Conservation (phyloP, 2,113 vertebrate genomes). For the Sisor rabdophorus region DNA sequence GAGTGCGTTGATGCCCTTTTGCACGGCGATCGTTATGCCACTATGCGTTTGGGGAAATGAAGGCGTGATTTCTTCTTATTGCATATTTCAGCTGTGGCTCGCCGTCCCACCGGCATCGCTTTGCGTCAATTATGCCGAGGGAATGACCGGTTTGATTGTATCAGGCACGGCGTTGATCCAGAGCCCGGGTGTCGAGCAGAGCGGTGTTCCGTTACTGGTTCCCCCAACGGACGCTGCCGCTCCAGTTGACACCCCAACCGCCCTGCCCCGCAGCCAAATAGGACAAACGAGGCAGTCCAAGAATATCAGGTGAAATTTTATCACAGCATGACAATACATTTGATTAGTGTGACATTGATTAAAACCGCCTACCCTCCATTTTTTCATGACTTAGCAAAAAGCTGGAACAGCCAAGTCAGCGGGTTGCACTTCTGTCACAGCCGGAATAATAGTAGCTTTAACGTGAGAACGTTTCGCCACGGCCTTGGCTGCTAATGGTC, state of each 20-base stretch:
- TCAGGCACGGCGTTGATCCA: conserved; percentile 28
- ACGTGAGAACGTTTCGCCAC: neutral
- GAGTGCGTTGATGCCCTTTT: neutral
- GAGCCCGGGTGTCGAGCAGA: conserved; percentile 13
- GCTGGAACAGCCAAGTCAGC: conserved; percentile 56
- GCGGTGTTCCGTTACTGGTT: conserved; percentile 11
- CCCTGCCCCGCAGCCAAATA: neutral
- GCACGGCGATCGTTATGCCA: conserved; percentile 27
- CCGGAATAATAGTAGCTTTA: conserved; percentile 14
- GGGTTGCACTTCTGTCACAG: conserved; percentile 34
- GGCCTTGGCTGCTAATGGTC: conserved; percentile 4
- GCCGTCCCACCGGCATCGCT: conserved; percentile 29
- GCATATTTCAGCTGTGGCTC: conserved; percentile 32
- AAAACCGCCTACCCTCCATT: conserved; percentile 48
- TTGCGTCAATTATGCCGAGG: conserved; percentile 40
- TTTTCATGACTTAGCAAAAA: conserved; percentile 61
- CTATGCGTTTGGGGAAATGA: conserved; percentile 7
- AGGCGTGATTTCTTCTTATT: conserved; percentile 26
- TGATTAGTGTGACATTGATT: conserved; percentile 63
- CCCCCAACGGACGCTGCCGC: conserved; percentile 12
- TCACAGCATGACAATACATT: conserved; percentile 58
- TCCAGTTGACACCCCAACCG: conserved; percentile 25
- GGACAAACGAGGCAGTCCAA: conserved; percentile 35
- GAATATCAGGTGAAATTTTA: conserved; percentile 57
- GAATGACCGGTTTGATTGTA: conserved; percentile 45